Percentiles rank a stretch among this genome's conserved stretches.
These are phyloP conservation scores for Cryptoprocta ferox DNA, from an alignment of 2,797 vertebrate species.

Conservation along the genomic window DNA sequence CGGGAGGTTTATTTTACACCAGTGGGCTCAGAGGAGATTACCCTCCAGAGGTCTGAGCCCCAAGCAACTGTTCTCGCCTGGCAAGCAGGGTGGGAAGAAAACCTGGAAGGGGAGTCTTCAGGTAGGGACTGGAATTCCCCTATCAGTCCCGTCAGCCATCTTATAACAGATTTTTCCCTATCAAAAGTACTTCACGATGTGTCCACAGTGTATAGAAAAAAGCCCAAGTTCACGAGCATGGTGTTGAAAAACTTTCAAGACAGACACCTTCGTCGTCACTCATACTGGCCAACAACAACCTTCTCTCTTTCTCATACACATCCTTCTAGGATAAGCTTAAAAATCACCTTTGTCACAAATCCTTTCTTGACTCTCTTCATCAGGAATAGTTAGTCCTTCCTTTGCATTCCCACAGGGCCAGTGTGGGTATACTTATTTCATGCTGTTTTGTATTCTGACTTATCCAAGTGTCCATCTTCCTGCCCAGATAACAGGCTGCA, in stretches of 20 bases:
- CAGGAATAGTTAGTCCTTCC: neutral
- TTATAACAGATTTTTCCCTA: too few species aligned
- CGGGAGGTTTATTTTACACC: too few species aligned
- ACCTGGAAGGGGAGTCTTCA: too few species aligned
- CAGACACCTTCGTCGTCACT: neutral
- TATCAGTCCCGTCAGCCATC: too few species aligned
- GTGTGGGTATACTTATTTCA: neutral
- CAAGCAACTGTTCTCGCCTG: too few species aligned
- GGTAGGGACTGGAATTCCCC: too few species aligned
- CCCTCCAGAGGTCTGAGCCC: too few species aligned
- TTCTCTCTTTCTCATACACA: neutral
- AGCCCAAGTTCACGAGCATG: neutral
- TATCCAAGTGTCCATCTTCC: neutral
- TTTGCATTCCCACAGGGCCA: neutral
- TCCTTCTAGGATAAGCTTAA: neutral
- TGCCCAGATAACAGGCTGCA: neutral
- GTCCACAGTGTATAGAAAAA: neutral
- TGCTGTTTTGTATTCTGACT: neutral
- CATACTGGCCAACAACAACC: neutral
- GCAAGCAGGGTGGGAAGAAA: too few species aligned
- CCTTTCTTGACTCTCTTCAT: neutral
- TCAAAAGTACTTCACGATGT: neutral
- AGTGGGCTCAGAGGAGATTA: too few species aligned
- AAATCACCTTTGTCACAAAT: neutral
- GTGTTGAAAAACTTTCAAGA: neutral